Evolutionary conservation across 1,140 invertebrate species (phyloP), one percentile per base, ranked within the genome.

Genomic region (Drosophila lini): DNA sequence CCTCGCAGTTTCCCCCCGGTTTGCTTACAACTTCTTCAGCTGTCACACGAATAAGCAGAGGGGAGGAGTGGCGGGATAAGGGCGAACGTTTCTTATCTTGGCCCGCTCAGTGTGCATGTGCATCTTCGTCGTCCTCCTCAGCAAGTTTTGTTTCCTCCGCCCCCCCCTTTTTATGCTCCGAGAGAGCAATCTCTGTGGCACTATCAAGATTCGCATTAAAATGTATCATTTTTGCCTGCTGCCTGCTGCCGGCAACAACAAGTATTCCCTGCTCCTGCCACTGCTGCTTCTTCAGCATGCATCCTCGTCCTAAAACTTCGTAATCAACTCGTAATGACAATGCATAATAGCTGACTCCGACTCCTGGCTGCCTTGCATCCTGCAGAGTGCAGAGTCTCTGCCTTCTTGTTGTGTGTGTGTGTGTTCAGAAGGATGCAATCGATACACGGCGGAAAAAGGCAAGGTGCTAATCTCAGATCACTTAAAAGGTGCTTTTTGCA

Each of bases 201-300:
- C 70, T 91, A 91, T 91, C 90, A 91, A 91, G 90, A 91, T 91
- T 91, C 90, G 83, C 90, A 91, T 91, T 91, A 91, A 91, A 91
- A 91, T 91, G 90, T 91, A 91, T 91, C 90, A 88, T 90, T 88
- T 91, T 91, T 86, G 84, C 84, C 45, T 78, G 77, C 83, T 60
- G 69, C 84, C 57, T 83, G 76, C 82, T 50, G 75, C 83, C 56
- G 47, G 57, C 63, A 75, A 48, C 80, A 77, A 57, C 61, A 78
- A 74, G 55, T 60, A 69, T 62, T 56, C 48, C 40, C 15, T 19
- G 48, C 10, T 16, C 9, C 44, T 36, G 25, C 25, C 44, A n/a
- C 44, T 16, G 31, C 34, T 42, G 42, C 50, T 42, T 36, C 57
- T 65, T 44, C 67, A 25, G 78, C 78, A 53, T 65, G 74, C 69